Percentiles rank a stretch among this genome's conserved stretches.
These are phyloP conservation scores for Clarias platycephalus DNA, from an alignment of 2,797 vertebrate genomes.

Conservation along the genomic window DNA sequence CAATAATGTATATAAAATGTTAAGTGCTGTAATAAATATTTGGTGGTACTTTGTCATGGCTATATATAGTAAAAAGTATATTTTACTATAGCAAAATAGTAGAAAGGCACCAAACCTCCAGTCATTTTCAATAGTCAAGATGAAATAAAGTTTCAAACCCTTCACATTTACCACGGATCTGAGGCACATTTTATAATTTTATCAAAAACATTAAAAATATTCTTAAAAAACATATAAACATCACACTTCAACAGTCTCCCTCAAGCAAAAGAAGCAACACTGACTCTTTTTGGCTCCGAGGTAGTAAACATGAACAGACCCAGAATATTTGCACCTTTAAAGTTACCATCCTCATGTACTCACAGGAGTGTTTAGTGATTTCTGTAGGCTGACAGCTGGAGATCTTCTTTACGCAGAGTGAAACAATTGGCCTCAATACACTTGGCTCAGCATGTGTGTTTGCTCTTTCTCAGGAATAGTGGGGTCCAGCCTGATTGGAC, in stretches of 20 bases:
- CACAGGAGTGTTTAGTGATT: neutral
- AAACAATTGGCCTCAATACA: conserved; percentile 11
- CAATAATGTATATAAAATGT: conserved; percentile 6
- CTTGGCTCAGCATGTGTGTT: conserved; percentile 4
- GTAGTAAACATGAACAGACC: neutral
- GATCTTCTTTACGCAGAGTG: neutral
- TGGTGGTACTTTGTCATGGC: neutral
- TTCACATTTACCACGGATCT: too few species aligned
- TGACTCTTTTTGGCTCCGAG: neutral
- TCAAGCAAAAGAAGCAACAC: neutral
- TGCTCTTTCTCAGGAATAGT: conserved; percentile 46
- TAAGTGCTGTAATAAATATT: conserved; percentile 50
- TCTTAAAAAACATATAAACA: neutral
- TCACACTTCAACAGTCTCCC: neutral
- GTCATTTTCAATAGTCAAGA: neutral
- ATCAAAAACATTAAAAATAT: conserved; percentile 5
- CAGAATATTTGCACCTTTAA: conserved; percentile 7
- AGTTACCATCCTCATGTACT: conserved; percentile 2
- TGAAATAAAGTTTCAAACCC: neutral
- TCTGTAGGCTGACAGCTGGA: neutral
- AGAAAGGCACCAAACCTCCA: neutral
- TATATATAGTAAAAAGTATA: neutral
- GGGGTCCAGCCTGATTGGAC: conserved; percentile 36
- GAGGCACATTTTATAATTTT: neutral
- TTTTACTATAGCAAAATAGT: too few species aligned